Evolutionary conservation across 2,113 vertebrate genomes (phyloP).

Genomic region (Butorides virescens): DNA sequence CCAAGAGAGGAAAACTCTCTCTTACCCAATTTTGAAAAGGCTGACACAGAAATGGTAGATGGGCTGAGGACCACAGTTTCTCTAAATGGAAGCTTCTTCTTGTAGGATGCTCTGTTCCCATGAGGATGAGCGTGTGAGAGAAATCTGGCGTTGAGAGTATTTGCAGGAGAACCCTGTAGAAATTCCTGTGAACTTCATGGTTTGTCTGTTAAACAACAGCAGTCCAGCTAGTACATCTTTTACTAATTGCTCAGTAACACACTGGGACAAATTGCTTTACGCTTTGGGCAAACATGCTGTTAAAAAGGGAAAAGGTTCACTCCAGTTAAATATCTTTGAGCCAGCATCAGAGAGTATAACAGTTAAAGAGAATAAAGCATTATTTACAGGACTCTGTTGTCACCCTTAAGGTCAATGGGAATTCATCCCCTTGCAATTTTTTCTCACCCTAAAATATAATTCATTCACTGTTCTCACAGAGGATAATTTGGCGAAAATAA

Average conservation of each 20-base stretch:
- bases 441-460: slow-evolving; percentile 53
- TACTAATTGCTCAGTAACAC: not conserved
- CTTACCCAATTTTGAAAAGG: not conserved
- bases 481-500: not conserved
- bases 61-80: not conserved
- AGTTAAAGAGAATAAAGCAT: not conserved
- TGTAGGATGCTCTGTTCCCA: not conserved
- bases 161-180: not conserved
- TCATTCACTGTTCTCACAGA: slow-evolving; percentile 22
- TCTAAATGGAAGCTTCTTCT: not conserved
- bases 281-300: not conserved
- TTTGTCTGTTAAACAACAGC: not conserved
- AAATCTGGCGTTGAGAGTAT: not conserved
- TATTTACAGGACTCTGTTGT: slow-evolving; percentile 47
- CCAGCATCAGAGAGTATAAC: not conserved
- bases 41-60: not conserved
- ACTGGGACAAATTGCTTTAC: not conserved
- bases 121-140: not conserved
- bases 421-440: slow-evolving; percentile 56
- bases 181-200: not conserved
- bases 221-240: not conserved
- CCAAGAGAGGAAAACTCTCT: not conserved
- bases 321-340: not conserved
- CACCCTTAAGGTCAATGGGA: slow-evolving; percentile 22
- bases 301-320: not conserved